Base-by-base conservation (phyloP, 2,888 invertebrate species). In the Belgica antarctica region DNA sequence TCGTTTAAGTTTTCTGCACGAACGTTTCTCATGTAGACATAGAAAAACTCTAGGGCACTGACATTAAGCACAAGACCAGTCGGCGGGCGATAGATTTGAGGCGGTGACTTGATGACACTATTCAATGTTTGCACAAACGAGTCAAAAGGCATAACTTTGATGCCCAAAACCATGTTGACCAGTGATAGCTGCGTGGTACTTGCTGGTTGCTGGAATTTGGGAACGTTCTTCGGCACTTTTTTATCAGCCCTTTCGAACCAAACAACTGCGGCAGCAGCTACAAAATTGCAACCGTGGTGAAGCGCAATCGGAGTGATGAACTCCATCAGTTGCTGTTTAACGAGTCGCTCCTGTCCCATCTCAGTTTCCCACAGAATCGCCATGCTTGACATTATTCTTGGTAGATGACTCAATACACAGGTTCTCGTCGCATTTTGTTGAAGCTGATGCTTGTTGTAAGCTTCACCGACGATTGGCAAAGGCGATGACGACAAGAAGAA, bases 291-390 rank as follows among this genome's bases (percentile, higher is more conserved):
- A 10, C 91, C 89, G 77, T 94, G 92, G 76, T 91, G 89, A 70
- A 90, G 85, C 5, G 92, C 89, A 63, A 94, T 87, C 0, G 94
- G 94, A 75, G 91, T 91, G 2, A 94, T 79, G 73, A 94, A 87
- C 76, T 92, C 91, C 74, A 94, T 79, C 62, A 94, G 82, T 74
- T 90, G 88, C 74, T 90, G 89, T 72, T 89, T 87, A 10, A 92
- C 87, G 27, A 78, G 78, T 1, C 62, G 28, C 2, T 46, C 41
- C 27, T 70, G 59, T n/a, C 71, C 80, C 73, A 88, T 82, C 77
- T 89, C 84, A 34, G 89, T 88, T 75, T 89, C 87, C 93, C 94
- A 94, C 46, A 94, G 81, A 41, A 87, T 84, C 1, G 90, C 86
- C 41, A 93, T 85, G 73, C 90, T 89, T 1, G 89, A 87, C 73